phyloP scores from a whole-genome alignment of 2,888 invertebrate species.

The Hololepta plana region DNA sequence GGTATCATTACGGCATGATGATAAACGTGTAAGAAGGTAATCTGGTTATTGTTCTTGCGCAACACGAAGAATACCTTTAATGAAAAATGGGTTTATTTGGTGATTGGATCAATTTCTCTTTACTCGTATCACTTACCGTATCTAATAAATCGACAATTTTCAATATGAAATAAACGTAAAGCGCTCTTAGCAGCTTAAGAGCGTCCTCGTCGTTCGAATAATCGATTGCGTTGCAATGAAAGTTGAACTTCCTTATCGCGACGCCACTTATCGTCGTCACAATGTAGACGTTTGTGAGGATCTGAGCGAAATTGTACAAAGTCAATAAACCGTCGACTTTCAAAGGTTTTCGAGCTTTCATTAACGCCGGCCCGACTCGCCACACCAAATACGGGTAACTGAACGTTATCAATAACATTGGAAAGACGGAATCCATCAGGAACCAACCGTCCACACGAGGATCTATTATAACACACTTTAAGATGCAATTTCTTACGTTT shows the following conservation, averaged over 20 bases:
- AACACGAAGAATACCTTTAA: constrained; percentile 63
- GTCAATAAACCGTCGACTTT: constrained; percentile 40
- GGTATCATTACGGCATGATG: constrained; percentile 71
- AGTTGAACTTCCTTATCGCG: constrained; percentile 7
- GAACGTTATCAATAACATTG: constrained; percentile 27
- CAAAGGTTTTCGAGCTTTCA: constrained; percentile 43
- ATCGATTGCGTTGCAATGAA: constrained; percentile 8
- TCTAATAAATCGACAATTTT: constrained; percentile 59
- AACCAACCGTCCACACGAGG: constrained; percentile 35
- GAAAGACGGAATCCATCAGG: constrained; percentile 31
- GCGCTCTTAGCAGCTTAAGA: neutral
- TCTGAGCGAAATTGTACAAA: constrained; percentile 46
- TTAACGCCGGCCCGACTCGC: constrained; percentile 41
- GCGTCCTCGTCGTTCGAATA: constrained; percentile 7
- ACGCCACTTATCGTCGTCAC: constrained; percentile 15
- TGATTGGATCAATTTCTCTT: no score
- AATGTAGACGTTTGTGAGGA: constrained; percentile 21
- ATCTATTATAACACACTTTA: no score
- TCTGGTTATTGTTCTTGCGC: constrained; percentile 63
- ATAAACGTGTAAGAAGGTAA: constrained; percentile 70
- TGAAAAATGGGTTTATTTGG: no score
- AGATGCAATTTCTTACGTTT: no score
- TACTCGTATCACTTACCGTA: constrained; percentile 41
- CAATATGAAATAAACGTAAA: constrained; percentile 17
- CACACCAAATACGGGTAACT: constrained; percentile 36